Evolutionary conservation across 1,140 invertebrate species (phyloP).

Genomic region (Caenorhabditis latens): DNA sequence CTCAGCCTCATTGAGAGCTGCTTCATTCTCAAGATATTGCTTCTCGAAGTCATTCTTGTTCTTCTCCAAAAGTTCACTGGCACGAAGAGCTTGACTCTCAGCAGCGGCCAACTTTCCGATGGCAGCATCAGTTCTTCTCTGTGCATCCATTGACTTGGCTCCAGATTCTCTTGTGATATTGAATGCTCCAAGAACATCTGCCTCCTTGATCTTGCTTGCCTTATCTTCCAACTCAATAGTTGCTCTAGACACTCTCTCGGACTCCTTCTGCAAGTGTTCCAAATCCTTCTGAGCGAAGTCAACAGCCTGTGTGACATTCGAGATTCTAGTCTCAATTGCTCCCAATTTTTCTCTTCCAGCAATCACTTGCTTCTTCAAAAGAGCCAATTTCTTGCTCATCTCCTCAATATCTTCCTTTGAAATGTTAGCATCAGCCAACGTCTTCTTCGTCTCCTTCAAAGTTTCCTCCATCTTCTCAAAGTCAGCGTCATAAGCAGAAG

Average conservation of each 20-base stretch:
- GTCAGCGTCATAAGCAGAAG: conserved; percentile 75
- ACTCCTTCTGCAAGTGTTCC: conserved; percentile 66
- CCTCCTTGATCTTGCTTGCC: conserved; percentile 71
- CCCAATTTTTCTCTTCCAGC: conserved; percentile 66
- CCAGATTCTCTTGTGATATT: conserved; percentile 73
- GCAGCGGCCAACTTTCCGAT: conserved; percentile 65
- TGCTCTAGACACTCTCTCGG: conserved; percentile 63
- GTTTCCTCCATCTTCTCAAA: conserved; percentile 75
- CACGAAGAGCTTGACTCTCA: conserved; percentile 48
- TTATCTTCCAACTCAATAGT: conserved; percentile 71
- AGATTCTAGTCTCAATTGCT: conserved; percentile 69
- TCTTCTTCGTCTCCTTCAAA: conserved; percentile 69
- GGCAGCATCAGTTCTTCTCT: conserved; percentile 63
- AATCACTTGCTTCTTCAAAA: conserved; percentile 68
- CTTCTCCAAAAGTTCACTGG: conserved; percentile 71
- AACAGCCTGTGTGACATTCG: conserved; percentile 68
- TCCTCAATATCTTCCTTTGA: conserved; percentile 71
- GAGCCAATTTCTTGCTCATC: conserved; percentile 60
- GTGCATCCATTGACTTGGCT: conserved; percentile 66
- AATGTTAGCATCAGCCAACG: conserved; percentile 74
- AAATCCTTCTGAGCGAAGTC: conserved; percentile 70
- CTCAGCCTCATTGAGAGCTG: conserved; percentile 68
- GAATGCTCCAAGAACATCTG: conserved; percentile 76
- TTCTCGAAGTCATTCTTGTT: conserved; percentile 74
- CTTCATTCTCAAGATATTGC: conserved; percentile 75